Evolutionary conservation across 2,113 vertebrate genomes (phyloP), one percentile per base, ranked within the genome.

Genomic region (Tachysurus vachellii): DNA sequence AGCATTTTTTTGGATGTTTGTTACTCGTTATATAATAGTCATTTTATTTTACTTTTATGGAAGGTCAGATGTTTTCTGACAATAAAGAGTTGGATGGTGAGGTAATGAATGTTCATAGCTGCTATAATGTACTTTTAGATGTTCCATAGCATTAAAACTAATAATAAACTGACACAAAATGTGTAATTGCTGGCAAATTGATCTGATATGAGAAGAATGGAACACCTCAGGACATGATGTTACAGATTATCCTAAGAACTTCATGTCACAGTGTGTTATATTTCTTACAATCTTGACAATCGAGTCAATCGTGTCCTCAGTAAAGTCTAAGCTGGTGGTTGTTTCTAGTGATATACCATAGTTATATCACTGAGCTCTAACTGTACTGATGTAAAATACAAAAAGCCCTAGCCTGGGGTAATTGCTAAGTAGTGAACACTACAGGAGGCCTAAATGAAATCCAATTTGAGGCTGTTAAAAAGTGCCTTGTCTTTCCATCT

Each of bases 341-440:
- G 77, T 31, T 80, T 80, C 10, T 10, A 59, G n/a, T 19, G 77
- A 57, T 59, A 13, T 13, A 36, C 47, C 59, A 23, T 59, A 2
- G 54, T 80, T 80, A 50, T 50, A 50, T 76, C 44, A 1, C 44
- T n/a, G 73, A 76, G 28, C 26, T 76, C 47, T 76, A 76, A 50
- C 23, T 14, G 73, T 0, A 57, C 28, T 36, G 53, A 21, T 80
- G 77, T 59, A 36, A 59, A 59, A 36, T 59, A n/a, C 19, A 36
- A 59, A 80, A 31, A 26, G 79, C 36, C 36, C 36, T 21, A 16
- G 79, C 21, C 56, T 81, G 56, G 31, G 56, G 12, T 61, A 81
- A 81, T 44, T 81, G 79, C 31, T 23, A 61, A 61, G 79, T 81
- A 81, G 79, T 42, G 36, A 81, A 81, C 79, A 81, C 31, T 61